Base-by-base conservation (phyloP, 2,888 invertebrate genomes). In the Hypolimnas misippus region DNA sequence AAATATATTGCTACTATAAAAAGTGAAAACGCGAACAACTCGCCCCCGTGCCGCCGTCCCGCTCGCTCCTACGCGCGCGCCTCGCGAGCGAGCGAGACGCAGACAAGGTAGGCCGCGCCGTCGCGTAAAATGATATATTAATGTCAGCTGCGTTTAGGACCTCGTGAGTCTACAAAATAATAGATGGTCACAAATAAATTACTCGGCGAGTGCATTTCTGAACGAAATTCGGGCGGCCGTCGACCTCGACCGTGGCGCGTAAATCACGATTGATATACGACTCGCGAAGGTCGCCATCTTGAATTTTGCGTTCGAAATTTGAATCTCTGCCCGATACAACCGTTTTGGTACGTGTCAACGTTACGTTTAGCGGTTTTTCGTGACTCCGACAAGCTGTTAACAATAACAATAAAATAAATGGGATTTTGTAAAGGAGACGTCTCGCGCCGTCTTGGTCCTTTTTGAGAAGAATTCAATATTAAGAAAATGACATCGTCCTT, bases 1-100 rank as follows among this genome's bases (percentile, higher is more conserved):
- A 91, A 91, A 91, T 91, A 92, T 89, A 92, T 90, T 88, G 87
- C 90, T 89, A 87, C 90, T 90, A 91, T 90, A 92, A 92, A 92
- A 91, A 92, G 91, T 91, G 92, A 92, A 91, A 92, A 90, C 90
- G 84, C 85, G 80, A 88, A 88, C 86, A 84, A 84, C 83, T 85
- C 81, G 82, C 80, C 81, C 81, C 81, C 74, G 74, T 73, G 65
- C 63, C 70, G 68, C 76, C 63, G 77, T 91, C 87, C 74, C 80
- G 72, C 64, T 89, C 83, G 31, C 63, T 53, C 81, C 38, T 65
- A 57, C 62, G 63, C 40, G 35, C 8, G 14, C 14, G 31, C 19
- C 59, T 53, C 52, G 57, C 33, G 76, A 61, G 67, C 52, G 81
- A 88, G 68, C 68, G 81, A 79, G 84, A 84, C 73, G 65, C 75